These are phyloP conservation scores for Heliconius congener DNA, from an alignment of 1,140 invertebrate species.

Conservation along the genomic window DNA sequence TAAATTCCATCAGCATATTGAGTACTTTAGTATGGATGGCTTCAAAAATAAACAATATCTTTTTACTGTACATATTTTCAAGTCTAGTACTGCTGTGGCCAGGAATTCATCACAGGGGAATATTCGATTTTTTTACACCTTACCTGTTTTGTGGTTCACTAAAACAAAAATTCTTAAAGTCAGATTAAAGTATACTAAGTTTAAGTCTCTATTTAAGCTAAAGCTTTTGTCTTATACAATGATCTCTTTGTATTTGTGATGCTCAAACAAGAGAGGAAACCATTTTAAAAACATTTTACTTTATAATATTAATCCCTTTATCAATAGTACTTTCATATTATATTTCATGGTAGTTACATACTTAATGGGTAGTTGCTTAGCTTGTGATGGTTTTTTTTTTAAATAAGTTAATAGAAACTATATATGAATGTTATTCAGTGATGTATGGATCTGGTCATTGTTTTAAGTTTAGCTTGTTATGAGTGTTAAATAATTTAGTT, in stretches of 20 bases:
- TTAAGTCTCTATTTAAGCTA: conserved; percentile 29
- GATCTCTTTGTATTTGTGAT: conserved; percentile 34
- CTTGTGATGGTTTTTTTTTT: neutral
- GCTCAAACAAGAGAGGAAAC: neutral
- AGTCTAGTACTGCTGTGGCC: conserved; percentile 81
- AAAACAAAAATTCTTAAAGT: conserved; percentile 58
- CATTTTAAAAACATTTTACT: neutral
- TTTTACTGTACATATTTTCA: conserved; percentile 88
- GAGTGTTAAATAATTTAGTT: conserved; percentile 67
- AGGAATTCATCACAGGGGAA: conserved; percentile 71
- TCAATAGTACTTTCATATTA: neutral
- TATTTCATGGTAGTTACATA: neutral
- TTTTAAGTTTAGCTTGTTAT: conserved; percentile 67
- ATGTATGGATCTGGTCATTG: conserved; percentile 67
- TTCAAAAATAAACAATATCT: conserved; percentile 89
- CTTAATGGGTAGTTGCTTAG: neutral
- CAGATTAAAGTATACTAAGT: conserved; percentile 46
- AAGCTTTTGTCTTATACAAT: conserved; percentile 24
- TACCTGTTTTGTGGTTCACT: conserved; percentile 36
- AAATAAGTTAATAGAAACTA: neutral
- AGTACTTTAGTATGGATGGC: conserved; percentile 90
- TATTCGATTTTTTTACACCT: conserved; percentile 60
- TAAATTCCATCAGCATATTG: conserved; percentile 84
- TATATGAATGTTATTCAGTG: conserved; percentile 25
- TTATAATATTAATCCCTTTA: neutral